Conservation (phyloP, 2,113 vertebrate species). For the Semnopithecus entellus region DNA sequence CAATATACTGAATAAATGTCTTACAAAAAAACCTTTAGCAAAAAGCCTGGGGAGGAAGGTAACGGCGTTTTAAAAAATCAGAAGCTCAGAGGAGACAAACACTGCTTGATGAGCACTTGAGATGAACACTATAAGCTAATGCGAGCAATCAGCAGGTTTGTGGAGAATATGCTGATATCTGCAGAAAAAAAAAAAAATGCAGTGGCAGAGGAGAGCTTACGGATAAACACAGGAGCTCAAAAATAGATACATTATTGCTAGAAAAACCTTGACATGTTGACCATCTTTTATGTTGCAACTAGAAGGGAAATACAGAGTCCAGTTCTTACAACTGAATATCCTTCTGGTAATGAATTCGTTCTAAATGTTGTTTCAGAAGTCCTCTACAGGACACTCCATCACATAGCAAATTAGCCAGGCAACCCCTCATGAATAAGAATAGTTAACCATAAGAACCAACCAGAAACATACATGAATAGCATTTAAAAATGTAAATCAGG, state of each 20-base stretch:
- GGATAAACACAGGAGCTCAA: conserved; percentile 66
- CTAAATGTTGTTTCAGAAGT: conserved; percentile 13
- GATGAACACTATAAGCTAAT: conserved; percentile 66
- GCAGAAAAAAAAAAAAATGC: conserved; percentile 50
- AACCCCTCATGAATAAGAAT: conserved; percentile 49
- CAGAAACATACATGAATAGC: conserved; percentile 49
- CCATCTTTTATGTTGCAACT: conserved; percentile 59
- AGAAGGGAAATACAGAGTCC: conserved; percentile 63
- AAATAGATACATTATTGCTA: conserved; percentile 64
- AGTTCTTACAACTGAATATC: conserved; percentile 40
- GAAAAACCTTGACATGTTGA: conserved; percentile 72
- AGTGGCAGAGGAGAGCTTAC: conserved; percentile 54
- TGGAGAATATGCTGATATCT: conserved; percentile 64
- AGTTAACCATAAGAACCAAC: conserved; percentile 61
- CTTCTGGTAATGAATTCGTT: conserved; percentile 57
- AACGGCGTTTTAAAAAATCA: conserved; percentile 59
- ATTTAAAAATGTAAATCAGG: conserved; percentile 41
- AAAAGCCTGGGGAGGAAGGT: conserved; percentile 51
- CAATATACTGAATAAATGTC: conserved; percentile 56
- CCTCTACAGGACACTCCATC: not conserved
- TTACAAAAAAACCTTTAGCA: conserved; percentile 58
- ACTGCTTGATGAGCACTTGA: conserved; percentile 68
- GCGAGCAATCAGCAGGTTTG: conserved; percentile 71
- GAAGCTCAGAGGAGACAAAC: conserved; percentile 70
- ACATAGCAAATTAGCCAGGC: not conserved